Evolutionary conservation across 30 jellyfish, hydroid and myxozoan genomes (phyloP).

Genomic region (Cassiopea xamachana): DNA sequence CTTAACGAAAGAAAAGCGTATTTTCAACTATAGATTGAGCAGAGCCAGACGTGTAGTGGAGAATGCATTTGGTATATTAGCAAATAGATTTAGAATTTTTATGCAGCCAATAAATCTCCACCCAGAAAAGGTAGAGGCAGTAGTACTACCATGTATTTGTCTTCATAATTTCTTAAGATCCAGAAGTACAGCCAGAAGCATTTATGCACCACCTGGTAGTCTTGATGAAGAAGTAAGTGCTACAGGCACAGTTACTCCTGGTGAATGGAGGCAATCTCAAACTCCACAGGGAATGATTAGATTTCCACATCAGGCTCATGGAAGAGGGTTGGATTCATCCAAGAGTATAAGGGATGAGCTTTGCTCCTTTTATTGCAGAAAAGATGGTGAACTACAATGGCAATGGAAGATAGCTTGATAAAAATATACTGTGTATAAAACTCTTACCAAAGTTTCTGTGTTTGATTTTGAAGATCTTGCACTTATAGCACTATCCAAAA

Average conservation of each 20-base stretch:
- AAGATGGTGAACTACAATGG: background rate
- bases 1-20: conserved; percentile 12
- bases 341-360: conserved; percentile 7
- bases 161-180: conserved; percentile 5
- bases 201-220: conserved; percentile 28
- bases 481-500: background rate
- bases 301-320: conserved; percentile 1
- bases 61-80: conserved; percentile 24
- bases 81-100: conserved; percentile 12
- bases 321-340: conserved; percentile 5
- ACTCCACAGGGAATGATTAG: conserved; percentile 7
- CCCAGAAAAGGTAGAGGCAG: conserved; percentile 1
- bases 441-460: background rate
- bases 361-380: conserved; percentile 1
- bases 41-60: conserved; percentile 40
- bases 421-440: background rate
- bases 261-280: conserved; percentile 26
- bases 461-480: conserved; percentile 10
- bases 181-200: background rate
- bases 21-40: conserved; percentile 19
- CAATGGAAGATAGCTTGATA: background rate
- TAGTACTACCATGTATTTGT: background rate
- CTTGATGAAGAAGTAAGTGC: background rate
- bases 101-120: background rate
- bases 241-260: background rate